Conservation (phyloP, 2,888 invertebrate genomes). For the Eugnorisma glareosa region DNA sequence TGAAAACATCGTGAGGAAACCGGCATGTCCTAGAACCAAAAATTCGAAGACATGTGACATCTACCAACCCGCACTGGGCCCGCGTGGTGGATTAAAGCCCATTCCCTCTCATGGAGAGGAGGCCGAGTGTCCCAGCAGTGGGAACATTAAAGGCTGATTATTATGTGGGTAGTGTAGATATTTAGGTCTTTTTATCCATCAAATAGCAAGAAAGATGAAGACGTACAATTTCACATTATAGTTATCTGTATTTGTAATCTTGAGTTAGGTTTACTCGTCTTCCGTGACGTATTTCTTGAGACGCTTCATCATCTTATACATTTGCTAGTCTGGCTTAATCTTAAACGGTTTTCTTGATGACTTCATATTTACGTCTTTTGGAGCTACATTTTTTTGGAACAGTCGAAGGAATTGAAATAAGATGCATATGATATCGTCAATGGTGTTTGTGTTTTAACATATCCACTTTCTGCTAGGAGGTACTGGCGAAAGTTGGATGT, state of each 20-base stretch:
- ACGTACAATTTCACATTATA: constrained; percentile 23
- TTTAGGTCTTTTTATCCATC: neutral
- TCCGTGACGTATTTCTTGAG: constrained; percentile 16
- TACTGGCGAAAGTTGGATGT: neutral
- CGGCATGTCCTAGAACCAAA: too few species aligned
- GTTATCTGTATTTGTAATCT: constrained; percentile 42
- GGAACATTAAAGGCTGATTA: too few species aligned
- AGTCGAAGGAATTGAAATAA: neutral
- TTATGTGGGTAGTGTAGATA: neutral
- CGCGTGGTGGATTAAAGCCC: too few species aligned
- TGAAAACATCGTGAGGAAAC: too few species aligned
- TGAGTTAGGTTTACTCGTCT: constrained; percentile 23
- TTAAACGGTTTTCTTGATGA: constrained; percentile 30
- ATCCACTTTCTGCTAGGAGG: neutral
- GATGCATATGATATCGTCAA: neutral
- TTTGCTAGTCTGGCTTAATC: constrained; percentile 38
- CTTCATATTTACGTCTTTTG: neutral
- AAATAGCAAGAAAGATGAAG: neutral
- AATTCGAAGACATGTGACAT: too few species aligned
- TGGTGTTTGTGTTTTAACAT: neutral
- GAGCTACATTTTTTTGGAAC: neutral
- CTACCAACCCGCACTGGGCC: too few species aligned
- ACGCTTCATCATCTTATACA: constrained; percentile 9
- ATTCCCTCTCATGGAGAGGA: too few species aligned
- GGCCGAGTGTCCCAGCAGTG: too few species aligned